These are phyloP conservation scores for Meteorus cinctellus DNA, from an alignment of 2,888 invertebrate genomes.

Conservation along the genomic window DNA sequence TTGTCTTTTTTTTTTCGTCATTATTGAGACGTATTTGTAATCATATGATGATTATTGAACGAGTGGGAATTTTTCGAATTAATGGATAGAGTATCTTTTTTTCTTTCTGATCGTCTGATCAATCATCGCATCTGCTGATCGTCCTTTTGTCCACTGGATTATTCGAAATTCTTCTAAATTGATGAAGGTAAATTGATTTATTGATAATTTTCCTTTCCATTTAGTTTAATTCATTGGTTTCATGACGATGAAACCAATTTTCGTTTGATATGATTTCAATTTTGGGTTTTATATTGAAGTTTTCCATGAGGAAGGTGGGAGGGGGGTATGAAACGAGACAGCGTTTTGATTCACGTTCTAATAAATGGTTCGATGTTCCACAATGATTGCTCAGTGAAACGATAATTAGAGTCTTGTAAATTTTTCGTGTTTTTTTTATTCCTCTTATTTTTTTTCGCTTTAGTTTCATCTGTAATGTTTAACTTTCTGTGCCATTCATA, in stretches of 20 bases:
- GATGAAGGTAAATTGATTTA: background rate
- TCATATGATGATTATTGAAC: too few relatives aligned
- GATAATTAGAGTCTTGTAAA: constrained; percentile 41
- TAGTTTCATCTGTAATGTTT: background rate
- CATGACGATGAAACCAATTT: background rate
- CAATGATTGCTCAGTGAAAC: constrained; percentile 40
- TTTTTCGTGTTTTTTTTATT: constrained; percentile 27
- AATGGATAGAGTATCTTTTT: background rate
- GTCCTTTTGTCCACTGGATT: constrained; percentile 1
- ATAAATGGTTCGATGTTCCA: constrained; percentile 46
- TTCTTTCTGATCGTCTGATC: constrained; percentile 11
- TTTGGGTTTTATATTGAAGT: background rate
- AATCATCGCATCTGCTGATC: background rate
- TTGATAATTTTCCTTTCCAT: too few relatives aligned
- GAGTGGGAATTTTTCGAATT: too few relatives aligned
- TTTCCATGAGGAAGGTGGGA: constrained; percentile 3
- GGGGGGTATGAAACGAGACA: constrained; percentile 31
- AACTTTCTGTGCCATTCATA: background rate
- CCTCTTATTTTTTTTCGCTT: constrained; percentile 17
- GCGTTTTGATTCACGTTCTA: constrained; percentile 44
- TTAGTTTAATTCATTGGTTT: background rate
- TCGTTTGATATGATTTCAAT: background rate
- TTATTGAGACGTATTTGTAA: too few relatives aligned
- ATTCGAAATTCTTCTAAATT: background rate
- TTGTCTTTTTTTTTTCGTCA: too few relatives aligned